These are phyloP conservation scores for Heliocidaris tuberculata DNA, from an alignment of 35 echinoderm and acorn worm species.

Conservation along the genomic window DNA sequence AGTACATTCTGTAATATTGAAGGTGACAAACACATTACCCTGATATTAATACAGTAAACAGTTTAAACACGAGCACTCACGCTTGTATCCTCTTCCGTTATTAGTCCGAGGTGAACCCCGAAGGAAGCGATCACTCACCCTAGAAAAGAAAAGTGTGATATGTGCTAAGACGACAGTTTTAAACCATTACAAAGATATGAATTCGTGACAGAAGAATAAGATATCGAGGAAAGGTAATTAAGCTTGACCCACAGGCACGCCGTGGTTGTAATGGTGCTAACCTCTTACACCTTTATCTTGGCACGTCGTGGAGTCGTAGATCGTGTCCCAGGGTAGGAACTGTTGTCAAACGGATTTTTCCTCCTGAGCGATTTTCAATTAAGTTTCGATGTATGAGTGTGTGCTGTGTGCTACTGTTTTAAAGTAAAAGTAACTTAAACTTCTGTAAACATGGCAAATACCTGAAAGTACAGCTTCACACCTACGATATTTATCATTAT, in stretches of 20 bases:
- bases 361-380: not conserved
- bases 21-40: not conserved
- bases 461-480: not conserved
- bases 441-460: not conserved
- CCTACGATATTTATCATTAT: not conserved
- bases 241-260: not conserved
- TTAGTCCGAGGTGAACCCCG: not conserved
- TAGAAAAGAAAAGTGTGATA: not conserved
- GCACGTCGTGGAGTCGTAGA: not conserved
- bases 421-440: not conserved
- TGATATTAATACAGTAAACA: conserved; percentile 3
- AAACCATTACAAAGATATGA: not conserved
- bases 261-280: not conserved
- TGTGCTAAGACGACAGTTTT: not conserved
- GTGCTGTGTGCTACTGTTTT: not conserved
- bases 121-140: not conserved
- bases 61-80: not conserved
- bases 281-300: not conserved
- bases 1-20: not conserved
- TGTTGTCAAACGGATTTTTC: not conserved
- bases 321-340: not conserved
- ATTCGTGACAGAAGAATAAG: not conserved
- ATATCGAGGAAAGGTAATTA: not conserved
- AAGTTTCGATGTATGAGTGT: not conserved
- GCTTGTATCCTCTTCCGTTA: not conserved